Conservation (phyloP, 2,888 invertebrate genomes). For the Drosophila mulleri region DNA sequence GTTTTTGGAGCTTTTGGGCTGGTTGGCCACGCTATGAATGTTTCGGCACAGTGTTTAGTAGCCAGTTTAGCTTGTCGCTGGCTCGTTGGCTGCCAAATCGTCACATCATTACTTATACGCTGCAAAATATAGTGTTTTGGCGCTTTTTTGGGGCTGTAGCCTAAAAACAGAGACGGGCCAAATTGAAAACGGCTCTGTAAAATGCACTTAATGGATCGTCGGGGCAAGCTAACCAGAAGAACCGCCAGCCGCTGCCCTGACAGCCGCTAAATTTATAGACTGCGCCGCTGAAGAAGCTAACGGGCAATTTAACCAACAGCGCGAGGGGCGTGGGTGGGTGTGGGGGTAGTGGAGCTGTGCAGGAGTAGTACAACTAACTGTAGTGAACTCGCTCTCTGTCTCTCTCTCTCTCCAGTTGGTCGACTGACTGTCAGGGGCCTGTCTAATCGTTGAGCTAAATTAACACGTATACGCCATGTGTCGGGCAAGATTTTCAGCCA, state of each 20-base stretch:
- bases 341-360: no score
- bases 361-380: background rate
- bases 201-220: constrained; percentile 68
- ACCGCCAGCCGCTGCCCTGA: constrained; percentile 41
- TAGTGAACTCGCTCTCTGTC: background rate
- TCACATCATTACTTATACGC: constrained; percentile 76
- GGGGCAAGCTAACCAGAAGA: constrained; percentile 22
- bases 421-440: constrained; percentile 35
- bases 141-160: constrained; percentile 23
- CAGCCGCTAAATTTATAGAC: constrained; percentile 69
- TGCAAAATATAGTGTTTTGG: constrained; percentile 69
- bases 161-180: constrained; percentile 52
- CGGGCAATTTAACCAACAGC: constrained; percentile 62
- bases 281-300: constrained; percentile 54
- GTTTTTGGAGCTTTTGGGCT: background rate
- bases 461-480: constrained; percentile 77
- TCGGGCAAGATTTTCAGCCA: constrained; percentile 63
- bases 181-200: constrained; percentile 70
- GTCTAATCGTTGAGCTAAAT: constrained; percentile 74
- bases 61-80: constrained; percentile 56
- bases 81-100: constrained; percentile 71
- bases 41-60: constrained; percentile 38
- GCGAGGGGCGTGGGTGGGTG: background rate
- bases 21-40: constrained; percentile 2
- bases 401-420: background rate